Conservation (phyloP, 2,888 invertebrate species). For the Ceriagrion tenellum region DNA sequence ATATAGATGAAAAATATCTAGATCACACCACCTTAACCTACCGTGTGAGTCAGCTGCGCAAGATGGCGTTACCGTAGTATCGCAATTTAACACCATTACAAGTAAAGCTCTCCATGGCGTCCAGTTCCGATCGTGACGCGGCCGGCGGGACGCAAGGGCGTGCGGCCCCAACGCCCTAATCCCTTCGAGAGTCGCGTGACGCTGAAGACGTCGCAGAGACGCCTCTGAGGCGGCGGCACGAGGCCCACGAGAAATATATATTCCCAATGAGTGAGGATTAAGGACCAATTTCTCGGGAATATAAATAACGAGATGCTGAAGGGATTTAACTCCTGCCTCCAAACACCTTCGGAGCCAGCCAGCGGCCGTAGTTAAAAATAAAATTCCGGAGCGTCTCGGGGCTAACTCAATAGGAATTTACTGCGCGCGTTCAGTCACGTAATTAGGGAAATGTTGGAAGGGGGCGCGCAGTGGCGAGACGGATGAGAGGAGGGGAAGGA, state of each 20-base stretch:
- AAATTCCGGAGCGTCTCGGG: background rate
- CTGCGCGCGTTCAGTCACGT: background rate
- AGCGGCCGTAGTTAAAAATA: background rate
- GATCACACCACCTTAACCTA: too few relatives aligned
- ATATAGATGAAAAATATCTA: too few relatives aligned
- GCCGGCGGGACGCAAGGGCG: too few relatives aligned
- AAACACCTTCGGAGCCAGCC: constrained; percentile 13
- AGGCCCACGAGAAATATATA: background rate
- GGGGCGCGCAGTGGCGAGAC: background rate
- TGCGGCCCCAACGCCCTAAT: background rate
- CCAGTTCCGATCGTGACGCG: too few relatives aligned
- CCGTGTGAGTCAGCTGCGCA: too few relatives aligned
- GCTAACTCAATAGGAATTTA: constrained; percentile 32
- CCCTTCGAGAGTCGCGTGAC: background rate
- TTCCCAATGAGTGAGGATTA: constrained; percentile 5
- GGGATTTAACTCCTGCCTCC: constrained; percentile 7
- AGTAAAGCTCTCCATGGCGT: too few relatives aligned
- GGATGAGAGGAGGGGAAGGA: background rate
- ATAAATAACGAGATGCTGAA: constrained; percentile 26
- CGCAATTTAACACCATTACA: too few relatives aligned
- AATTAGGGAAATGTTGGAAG: constrained; percentile 36
- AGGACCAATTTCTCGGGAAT: constrained; percentile 26
- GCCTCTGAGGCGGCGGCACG: background rate
- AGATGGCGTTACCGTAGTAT: too few relatives aligned
- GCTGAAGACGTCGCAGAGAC: background rate